Base-by-base conservation (phyloP, 1,140 invertebrate species). In the Lordiphosa mommai region DNA sequence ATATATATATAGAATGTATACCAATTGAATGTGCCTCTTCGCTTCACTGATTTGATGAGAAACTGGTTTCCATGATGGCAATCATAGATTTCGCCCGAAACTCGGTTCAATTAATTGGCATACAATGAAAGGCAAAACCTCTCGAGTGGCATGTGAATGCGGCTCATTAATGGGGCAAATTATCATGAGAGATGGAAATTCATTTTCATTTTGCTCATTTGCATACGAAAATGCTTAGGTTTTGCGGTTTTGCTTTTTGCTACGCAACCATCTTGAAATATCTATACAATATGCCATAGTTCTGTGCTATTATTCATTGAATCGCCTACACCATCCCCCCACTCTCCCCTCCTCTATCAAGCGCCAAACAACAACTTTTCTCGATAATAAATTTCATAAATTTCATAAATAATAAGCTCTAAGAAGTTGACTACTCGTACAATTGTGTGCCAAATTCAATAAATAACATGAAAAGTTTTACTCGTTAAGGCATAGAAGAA, bases 401-500 rank as follows among this genome's bases (percentile, higher is more conserved):
- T 66, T 46, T 44, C 53, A 23, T 23, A 23, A 23, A 23, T 23
- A 23, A 23, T 23, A 23, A 23, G 8, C 23, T 8, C 38, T 13
- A 2, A 56, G 63, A 44, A 67, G 51, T 67, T 52, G 63, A 68
- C 63, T 52, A 17, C 50, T 37, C 20, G 59, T 44, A 40, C 53
- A 67, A 67, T 59, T 68, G 47, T 68, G 41, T 43, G 34, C 56
- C 44, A 52, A 68, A 68, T 67, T 68, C 56, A 52, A 68, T 68
- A 68, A 68, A 68, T 68, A 68, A 68, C 41, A 46, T 36, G 37
- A 36, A 32, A 37, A 43, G 41, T 10, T 9, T 29, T 0, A 1
- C 29, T 1, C 1, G n/a, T 2, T 8, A 0, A 2, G 1, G 14
- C 5, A 17, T 1, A 6, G 4, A 1, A n/a, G 27, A 32, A 1